A percentile compares a stretch with the other conserved stretches of the same genome.
These are phyloP conservation scores for Cosmorhoe ocellata DNA, from an alignment of 2,888 invertebrate genomes.

Conservation along the genomic window DNA sequence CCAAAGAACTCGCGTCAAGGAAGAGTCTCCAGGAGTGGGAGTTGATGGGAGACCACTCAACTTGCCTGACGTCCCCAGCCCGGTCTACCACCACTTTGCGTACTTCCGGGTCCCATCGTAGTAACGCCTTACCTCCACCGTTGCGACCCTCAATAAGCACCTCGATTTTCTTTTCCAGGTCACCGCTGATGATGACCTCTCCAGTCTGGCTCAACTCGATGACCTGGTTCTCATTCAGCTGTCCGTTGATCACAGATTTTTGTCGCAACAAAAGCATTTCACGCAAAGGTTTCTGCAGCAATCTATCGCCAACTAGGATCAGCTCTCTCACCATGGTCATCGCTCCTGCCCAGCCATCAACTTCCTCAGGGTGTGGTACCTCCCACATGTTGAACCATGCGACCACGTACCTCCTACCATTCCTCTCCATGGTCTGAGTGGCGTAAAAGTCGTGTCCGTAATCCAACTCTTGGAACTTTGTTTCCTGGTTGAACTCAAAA, in stretches of 20 bases:
- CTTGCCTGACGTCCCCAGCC: constrained; percentile 62
- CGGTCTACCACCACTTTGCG: constrained; percentile 62
- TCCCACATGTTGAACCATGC: constrained; percentile 79
- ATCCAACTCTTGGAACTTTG: constrained; percentile 69
- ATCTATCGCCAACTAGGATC: constrained; percentile 48
- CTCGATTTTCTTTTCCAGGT: constrained; percentile 52
- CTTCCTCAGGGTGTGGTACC: constrained; percentile 57
- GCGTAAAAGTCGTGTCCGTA: constrained; percentile 78
- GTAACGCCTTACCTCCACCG: constrained; percentile 52
- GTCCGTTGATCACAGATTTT: constrained; percentile 39
- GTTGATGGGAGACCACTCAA: constrained; percentile 61
- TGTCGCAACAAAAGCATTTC: constrained; percentile 55
- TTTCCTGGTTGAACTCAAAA: constrained; percentile 60
- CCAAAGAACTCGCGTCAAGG: constrained; percentile 69
- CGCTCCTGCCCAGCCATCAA: constrained; percentile 72
- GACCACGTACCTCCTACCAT: constrained; percentile 62
- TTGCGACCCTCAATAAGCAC: constrained; percentile 54
- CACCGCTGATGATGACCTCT: constrained; percentile 56
- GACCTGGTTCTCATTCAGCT: constrained; percentile 38
- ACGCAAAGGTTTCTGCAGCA: constrained; percentile 64
- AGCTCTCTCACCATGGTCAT: constrained; percentile 70
- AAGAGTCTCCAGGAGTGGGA: constrained; percentile 60
- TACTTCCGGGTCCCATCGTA: constrained; percentile 56
- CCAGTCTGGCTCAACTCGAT: constrained; percentile 56
- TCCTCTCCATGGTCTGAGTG: constrained; percentile 60